phyloP scores from a whole-genome alignment of 2,113 vertebrate genomes.

The Alligator sinensis region DNA sequence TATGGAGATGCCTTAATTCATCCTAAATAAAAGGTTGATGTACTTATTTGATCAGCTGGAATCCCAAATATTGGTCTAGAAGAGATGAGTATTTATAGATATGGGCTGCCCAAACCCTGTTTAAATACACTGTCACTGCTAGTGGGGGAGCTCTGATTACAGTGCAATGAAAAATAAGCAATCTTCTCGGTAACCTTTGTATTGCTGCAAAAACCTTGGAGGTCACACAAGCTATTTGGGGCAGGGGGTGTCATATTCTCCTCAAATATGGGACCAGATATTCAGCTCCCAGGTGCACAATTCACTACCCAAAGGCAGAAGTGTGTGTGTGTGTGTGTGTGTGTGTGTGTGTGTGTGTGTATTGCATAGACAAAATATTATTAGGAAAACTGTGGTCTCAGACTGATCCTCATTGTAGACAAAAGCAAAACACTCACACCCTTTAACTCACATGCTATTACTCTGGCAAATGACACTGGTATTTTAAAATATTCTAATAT shows the following conservation, averaged over 20 bases:
- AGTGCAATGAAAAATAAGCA: background rate
- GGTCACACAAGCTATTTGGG: slow-evolving; percentile 39
- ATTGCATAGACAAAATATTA: background rate
- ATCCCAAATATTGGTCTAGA: slow-evolving; percentile 34
- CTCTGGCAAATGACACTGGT: accelerated
- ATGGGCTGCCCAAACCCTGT: background rate
- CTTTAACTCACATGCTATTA: background rate
- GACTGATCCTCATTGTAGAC: background rate
- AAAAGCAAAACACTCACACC: slow-evolving; percentile 9
- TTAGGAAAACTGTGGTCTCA: background rate
- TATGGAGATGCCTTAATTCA: background rate
- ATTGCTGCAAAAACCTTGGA: background rate
- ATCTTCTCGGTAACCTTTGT: background rate
- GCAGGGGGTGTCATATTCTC: background rate
- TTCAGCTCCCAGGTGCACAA: background rate
- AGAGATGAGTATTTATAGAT: slow-evolving; percentile 53
- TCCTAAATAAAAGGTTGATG: background rate
- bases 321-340: background rate
- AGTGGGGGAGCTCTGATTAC: slow-evolving; percentile 25
- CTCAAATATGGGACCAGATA: slow-evolving; percentile 25
- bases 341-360: background rate
- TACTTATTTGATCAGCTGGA: slow-evolving; percentile 13
- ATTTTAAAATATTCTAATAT: background rate
- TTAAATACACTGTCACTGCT: slow-evolving; percentile 54
- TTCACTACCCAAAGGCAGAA: background rate